Conservation (phyloP, 2,888 invertebrate species). For the Pomacea canaliculata region DNA sequence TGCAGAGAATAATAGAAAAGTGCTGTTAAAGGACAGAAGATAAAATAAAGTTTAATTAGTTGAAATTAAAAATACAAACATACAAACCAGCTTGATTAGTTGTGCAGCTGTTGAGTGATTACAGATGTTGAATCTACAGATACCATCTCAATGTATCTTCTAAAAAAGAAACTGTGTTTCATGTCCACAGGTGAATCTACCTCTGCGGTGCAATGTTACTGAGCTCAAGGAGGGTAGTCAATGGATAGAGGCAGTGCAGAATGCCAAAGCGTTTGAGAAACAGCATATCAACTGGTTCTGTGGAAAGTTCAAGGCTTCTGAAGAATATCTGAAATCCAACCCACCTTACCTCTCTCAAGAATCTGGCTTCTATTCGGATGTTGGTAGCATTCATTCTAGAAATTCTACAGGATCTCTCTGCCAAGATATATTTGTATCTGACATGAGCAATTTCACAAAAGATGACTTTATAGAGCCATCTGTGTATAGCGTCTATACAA, state of each 20-base stretch:
- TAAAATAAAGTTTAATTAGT: no score
- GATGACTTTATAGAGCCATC: constrained; percentile 16
- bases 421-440: background rate
- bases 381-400: background rate
- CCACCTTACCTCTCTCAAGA: background rate
- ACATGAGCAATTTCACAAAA: background rate
- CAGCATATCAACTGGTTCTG: constrained; percentile 10
- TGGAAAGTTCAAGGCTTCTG: constrained; percentile 7
- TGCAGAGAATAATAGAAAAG: no score
- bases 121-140: no score
- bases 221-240: constrained; percentile 10
- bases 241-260: constrained; percentile 15
- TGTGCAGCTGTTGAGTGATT: no score
- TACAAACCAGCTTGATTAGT: no score
- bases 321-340: background rate
- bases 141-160: no score
- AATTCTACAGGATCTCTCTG: constrained; percentile 2
- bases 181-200: constrained; percentile 13
- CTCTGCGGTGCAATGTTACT: constrained; percentile 6
- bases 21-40: no score
- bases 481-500: constrained; percentile 9
- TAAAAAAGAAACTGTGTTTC: background rate
- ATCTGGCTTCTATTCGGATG: background rate
- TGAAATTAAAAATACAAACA: no score
- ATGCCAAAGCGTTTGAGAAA: constrained; percentile 9